Evolutionary conservation across 2,888 invertebrate species (phyloP), one percentile per base, ranked within the genome.

Genomic region (Salpingus planirostris): DNA sequence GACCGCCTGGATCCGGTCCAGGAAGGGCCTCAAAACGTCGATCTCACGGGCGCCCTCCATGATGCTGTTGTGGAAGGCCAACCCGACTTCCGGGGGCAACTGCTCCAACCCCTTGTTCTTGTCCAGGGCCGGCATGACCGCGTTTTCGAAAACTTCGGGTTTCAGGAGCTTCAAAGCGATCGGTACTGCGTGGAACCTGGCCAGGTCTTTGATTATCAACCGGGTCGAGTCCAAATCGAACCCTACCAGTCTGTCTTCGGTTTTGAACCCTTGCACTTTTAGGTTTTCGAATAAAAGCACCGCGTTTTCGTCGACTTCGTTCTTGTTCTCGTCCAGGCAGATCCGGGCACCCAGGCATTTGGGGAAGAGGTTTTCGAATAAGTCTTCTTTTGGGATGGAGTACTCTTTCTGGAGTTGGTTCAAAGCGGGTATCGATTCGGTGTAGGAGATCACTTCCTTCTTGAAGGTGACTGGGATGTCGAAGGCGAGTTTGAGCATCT

Each of bases 261-360:
- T 67, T 29, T 60, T 65, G 43, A 67, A 77, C 1, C 70, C 73
- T 10, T 57, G 52, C 0, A 49, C 42, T 37, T 70, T 72, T 2
- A 76, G 46, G 52, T 77, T 75, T 44, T 76, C 74, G 47, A 76
- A 63, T 2, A 77, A 49, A 7, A 77, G 58, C 1, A 72, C 67
- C 0, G 74, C 75, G 42, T 74, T 65, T 1, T 73, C 67, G 42
- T 75, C 74, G 1, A 75, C 70, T 12, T 57, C 54, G 26, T 57
- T 52, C 21, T 54, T 54, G 32, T 54, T 52, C 2, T 54, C 43
- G 33, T 62, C 49, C 7, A 69, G 48, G 21, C 65, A 66, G 11
- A 72, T 49, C 24, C 75, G 60, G 1, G 70, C 69, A 0, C 76
- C 76, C 47, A 67, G 76, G 40, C 68, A 73, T 8, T 65, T 64